A percentile compares a stretch with the other conserved stretches of the same genome.
phyloP scores from a whole-genome alignment of 2,797 vertebrate species.

The Intellagama lesueurii region DNA sequence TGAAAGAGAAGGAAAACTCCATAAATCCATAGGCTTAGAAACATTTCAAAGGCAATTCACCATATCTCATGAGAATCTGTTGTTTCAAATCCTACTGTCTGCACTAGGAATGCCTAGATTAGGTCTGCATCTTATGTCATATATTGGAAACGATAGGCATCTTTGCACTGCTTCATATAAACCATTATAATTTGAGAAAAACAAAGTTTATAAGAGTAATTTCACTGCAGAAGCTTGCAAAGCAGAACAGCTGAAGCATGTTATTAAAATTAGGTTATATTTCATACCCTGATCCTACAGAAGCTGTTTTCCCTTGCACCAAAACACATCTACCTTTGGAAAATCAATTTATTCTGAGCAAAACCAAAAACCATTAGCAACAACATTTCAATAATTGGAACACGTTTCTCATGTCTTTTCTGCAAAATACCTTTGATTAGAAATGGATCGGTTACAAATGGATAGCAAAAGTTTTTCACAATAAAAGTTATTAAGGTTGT shows the following conservation, averaged over 20 bases:
- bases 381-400: conserved; percentile 40
- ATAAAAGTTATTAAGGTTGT: background rate
- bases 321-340: background rate
- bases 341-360: conserved; percentile 37
- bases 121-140: background rate
- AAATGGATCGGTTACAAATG: background rate
- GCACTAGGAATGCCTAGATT: background rate
- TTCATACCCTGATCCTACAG: conserved; percentile 36
- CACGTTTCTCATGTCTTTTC: conserved; percentile 24
- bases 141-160: background rate
- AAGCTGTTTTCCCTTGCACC: background rate
- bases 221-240: background rate
- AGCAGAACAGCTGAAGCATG: conserved; percentile 37
- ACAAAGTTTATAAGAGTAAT: conserved; percentile 27
- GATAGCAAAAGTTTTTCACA: conserved; percentile 5
- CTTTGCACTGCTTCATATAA: conserved; percentile 8
- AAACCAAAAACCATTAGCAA: conserved; percentile 41
- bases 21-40: background rate
- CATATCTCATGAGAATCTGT: background rate
- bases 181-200: conserved; percentile 3
- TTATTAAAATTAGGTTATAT: conserved; percentile 44
- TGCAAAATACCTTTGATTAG: conserved; percentile 18
- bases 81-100: background rate
- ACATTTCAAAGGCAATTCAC: background rate
- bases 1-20: background rate